Percentiles rank a stretch among this genome's conserved stretches.
These are phyloP conservation scores for Platysternon megacephalum DNA, from an alignment of 2,113 vertebrate species.

Conservation along the genomic window DNA sequence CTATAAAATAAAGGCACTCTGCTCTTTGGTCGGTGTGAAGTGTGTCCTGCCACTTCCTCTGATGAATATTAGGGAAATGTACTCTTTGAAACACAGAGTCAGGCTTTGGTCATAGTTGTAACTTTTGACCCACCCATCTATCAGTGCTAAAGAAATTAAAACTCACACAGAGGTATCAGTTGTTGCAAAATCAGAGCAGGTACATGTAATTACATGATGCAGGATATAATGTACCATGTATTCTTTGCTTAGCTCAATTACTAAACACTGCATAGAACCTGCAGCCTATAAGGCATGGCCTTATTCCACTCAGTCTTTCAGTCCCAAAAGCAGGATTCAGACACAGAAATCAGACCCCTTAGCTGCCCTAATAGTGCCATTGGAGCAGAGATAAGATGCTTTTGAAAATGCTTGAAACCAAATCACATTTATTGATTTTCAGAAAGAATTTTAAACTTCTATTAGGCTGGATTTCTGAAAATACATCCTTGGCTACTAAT, in stretches of 20 bases:
- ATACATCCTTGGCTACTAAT: neutral
- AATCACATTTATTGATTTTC: neutral
- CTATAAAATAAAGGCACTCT: neutral
- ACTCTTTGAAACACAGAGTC: conserved; percentile 53
- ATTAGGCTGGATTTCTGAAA: neutral
- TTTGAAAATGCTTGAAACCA: neutral
- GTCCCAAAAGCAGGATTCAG: neutral
- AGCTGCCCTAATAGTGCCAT: neutral
- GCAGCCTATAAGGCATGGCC: neutral
- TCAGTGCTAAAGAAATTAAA: conserved; percentile 77
- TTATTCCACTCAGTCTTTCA: neutral
- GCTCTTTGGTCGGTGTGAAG: neutral
- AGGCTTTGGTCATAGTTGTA: conserved; percentile 54
- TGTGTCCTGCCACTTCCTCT: neutral
- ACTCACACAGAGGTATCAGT: conserved; percentile 11
- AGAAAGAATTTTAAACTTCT: neutral
- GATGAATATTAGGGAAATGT: neutral
- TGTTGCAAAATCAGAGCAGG: conserved; percentile 26
- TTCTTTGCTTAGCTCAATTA: neutral
- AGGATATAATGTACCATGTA: neutral
- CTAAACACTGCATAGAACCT: neutral
- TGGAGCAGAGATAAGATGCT: neutral
- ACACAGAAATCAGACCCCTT: neutral
- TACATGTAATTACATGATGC: neutral
- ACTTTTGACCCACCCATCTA: conserved; percentile 72